These are phyloP conservation scores for Lycorma delicatula DNA, from an alignment of 1,140 invertebrate species.

Conservation along the genomic window DNA sequence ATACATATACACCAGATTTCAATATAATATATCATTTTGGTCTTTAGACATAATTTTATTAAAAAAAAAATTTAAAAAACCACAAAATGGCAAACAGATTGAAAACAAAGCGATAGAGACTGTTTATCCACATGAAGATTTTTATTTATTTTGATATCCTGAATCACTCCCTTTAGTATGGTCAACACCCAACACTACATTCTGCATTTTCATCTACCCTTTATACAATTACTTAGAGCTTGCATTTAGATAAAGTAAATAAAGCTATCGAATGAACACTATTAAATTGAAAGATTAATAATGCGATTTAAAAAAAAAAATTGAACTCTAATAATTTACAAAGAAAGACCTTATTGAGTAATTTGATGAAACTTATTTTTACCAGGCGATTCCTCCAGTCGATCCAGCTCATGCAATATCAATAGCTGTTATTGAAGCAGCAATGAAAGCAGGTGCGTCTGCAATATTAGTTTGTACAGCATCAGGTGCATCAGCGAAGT, in stretches of 20 bases:
- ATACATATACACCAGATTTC: too few relatives aligned
- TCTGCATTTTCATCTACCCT: neutral
- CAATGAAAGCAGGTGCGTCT: slow-evolving; percentile 79
- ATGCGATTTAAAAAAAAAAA: too few relatives aligned
- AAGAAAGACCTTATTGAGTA: neutral
- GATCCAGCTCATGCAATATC: slow-evolving; percentile 89
- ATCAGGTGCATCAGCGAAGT: slow-evolving; percentile 81
- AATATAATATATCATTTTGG: too few relatives aligned
- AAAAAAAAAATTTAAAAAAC: too few relatives aligned
- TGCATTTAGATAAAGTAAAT: neutral
- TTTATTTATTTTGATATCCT: too few relatives aligned
- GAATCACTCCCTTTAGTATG: too few relatives aligned
- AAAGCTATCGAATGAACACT: neutral
- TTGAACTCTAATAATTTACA: neutral
- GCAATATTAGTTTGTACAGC: slow-evolving; percentile 96
- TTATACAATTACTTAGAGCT: neutral
- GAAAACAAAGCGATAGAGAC: too few relatives aligned
- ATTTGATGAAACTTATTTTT: neutral
- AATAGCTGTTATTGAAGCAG: slow-evolving; percentile 92
- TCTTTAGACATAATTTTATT: too few relatives aligned
- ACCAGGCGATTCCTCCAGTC: slow-evolving; percentile 59
- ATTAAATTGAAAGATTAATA: too few relatives aligned
- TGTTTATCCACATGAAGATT: too few relatives aligned
- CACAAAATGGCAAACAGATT: too few relatives aligned
- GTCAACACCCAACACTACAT: neutral